A percentile compares a stretch with the other conserved stretches of the same genome.
Evolutionary conservation across 2,113 vertebrate species (phyloP).

Genomic region (Corydoras sp.): DNA sequence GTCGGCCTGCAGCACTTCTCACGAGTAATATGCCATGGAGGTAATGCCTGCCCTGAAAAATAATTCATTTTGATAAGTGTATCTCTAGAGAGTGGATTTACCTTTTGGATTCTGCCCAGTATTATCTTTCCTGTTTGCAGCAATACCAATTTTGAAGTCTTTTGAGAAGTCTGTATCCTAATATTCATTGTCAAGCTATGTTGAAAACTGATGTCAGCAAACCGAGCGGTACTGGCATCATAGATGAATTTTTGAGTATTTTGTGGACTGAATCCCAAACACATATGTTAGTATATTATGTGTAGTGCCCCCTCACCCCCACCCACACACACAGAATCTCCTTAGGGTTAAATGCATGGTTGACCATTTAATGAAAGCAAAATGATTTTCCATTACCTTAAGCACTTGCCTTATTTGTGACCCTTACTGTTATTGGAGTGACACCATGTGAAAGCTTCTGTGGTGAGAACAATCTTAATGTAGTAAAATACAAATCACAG

Average conservation of each 20-base stretch:
- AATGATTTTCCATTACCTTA: too few species aligned
- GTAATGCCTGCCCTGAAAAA: conserved; percentile 52
- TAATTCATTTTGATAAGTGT: conserved; percentile 53
- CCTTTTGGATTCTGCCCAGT: conserved; percentile 13
- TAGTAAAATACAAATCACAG: too few species aligned
- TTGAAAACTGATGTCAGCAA: background rate
- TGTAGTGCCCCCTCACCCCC: too few species aligned
- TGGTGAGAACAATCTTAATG: too few species aligned
- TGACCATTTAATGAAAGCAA: too few species aligned
- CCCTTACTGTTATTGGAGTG: too few species aligned
- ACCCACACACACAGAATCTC: too few species aligned
- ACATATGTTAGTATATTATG: too few species aligned
- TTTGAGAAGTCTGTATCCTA: background rate
- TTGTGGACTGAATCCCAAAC: background rate
- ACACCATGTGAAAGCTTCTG: too few species aligned
- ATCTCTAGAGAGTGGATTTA: conserved; percentile 46
- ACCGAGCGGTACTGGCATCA: background rate
- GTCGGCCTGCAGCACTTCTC: conserved; percentile 51
- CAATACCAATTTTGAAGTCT: conserved; percentile 3
- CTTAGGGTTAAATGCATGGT: too few species aligned
- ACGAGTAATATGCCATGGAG: conserved; percentile 60
- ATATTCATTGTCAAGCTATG: conserved; percentile 2
- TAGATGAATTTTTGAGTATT: background rate
- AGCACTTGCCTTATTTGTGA: too few species aligned
- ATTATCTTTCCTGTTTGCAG: conserved; percentile 7